Evolutionary conservation across 2,113 vertebrate genomes (phyloP).

Genomic region (Hepsetus odoe): DNA sequence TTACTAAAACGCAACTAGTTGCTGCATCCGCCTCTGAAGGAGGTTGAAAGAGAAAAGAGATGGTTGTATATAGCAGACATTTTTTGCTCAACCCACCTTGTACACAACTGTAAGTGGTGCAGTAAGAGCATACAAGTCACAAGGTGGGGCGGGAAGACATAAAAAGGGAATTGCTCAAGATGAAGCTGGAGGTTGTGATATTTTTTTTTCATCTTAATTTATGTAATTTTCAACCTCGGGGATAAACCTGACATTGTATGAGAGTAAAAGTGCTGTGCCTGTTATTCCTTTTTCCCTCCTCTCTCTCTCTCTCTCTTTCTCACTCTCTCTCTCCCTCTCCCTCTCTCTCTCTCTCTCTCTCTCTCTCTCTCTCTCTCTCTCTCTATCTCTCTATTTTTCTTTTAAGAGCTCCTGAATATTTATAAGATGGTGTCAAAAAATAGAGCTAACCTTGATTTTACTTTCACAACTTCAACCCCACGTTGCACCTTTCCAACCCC

Average conservation of each 20-base stretch:
- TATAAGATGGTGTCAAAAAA: conserved; percentile 67
- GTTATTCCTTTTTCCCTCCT: conserved; percentile 56
- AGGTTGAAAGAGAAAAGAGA: neutral
- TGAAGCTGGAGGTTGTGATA: conserved; percentile 17
- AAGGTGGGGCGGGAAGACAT: neutral
- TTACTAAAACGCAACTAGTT: neutral
- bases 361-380: neutral
- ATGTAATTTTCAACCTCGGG: conserved; percentile 70
- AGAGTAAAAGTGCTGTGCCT: conserved; percentile 68
- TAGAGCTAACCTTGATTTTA: conserved; percentile 70
- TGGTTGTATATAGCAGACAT: neutral
- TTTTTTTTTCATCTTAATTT: conserved; percentile 63
- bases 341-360: conserved; percentile 44
- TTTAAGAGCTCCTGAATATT: conserved; percentile 70
- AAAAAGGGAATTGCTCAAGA: conserved; percentile 8
- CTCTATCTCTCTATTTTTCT: conserved; percentile 45
- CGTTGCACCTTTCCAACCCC: conserved; percentile 49
- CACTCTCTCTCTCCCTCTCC: conserved; percentile 29
- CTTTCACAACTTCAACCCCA: conserved; percentile 57
- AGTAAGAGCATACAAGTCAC: conserved; percentile 13
- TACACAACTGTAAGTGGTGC: neutral
- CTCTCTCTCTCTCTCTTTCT: conserved; percentile 42
- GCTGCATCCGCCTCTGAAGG: neutral
- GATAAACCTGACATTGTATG: conserved; percentile 67
- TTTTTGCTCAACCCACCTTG: conserved; percentile 37